These are phyloP conservation scores for Carapus acus DNA, from an alignment of 2,797 vertebrate genomes.

Conservation along the genomic window DNA sequence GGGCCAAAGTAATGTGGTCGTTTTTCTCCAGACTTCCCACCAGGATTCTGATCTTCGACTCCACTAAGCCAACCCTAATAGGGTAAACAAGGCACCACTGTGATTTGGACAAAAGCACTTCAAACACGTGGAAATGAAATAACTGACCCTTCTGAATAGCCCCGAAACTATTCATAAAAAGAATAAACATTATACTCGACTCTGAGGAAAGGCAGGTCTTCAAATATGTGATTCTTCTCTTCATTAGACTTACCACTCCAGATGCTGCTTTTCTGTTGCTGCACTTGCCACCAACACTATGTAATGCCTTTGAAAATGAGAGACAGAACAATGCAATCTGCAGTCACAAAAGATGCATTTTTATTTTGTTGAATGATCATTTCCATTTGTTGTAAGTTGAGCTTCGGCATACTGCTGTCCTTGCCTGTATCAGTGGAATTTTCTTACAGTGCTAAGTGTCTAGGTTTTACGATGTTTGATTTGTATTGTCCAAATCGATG, in stretches of 20 bases:
- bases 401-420: background rate
- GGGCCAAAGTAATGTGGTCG: slow-evolving; percentile 80
- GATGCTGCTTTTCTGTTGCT: slow-evolving; percentile 81
- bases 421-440: background rate
- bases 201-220: no score
- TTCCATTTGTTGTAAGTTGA: background rate
- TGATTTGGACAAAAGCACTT: slow-evolving; percentile 11
- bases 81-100: slow-evolving; percentile 9
- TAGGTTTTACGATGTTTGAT: background rate
- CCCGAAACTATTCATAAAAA: no score
- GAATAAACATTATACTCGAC: no score
- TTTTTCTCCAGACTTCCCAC: slow-evolving; percentile 86
- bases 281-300: slow-evolving; percentile 86
- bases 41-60: slow-evolving; percentile 87
- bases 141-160: slow-evolving; percentile 16
- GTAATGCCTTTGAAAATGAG: slow-evolving; percentile 89
- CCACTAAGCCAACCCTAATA: slow-evolving; percentile 82
- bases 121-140: slow-evolving; percentile 27
- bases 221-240: no score
- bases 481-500: background rate
- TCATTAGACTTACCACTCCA: slow-evolving; percentile 81
- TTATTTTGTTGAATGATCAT: background rate
- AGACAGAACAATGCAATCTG: slow-evolving; percentile 69
- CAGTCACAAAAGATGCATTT: slow-evolving; percentile 4
- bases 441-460: background rate